Base-by-base conservation (phyloP, 2,113 vertebrate species). In the Trematocara marginatum region DNA sequence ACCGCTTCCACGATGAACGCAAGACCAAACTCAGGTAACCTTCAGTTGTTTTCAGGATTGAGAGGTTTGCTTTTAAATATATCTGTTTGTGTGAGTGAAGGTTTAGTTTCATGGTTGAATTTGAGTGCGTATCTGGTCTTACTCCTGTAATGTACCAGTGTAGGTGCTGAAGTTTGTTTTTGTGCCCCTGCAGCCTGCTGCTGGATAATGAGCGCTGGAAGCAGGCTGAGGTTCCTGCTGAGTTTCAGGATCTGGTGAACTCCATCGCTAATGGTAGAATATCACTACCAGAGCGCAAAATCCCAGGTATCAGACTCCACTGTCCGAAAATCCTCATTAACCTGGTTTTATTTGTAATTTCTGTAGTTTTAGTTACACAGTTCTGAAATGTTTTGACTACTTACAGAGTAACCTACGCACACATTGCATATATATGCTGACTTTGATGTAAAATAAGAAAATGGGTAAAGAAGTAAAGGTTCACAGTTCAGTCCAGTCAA, bases 131-230 rank as follows among this genome's bases (percentile, higher is more conserved):
- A 35, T 0, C 47, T 10, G 23, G 15, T 42, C 18, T 45, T 71
- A 23, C 38, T 71, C 20, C 11, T 42, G 38, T 69, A 42, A 2
- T 0, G 5, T n/a, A 69, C n/a, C 20, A 56, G 35, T 42, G 35
- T 26, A 11, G 42, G 5, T 79, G 16, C 3, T 45, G 38, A 47
- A 2, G 10, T 13, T 20, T 11, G 16, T 38, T 8, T 26, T 29
- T 18, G 6, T 80, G 38, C 57, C 6, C 7, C 34, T 34, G 40
- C 90, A 99, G 99, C 93, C 96, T 99, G 11, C 97, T 99, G 71
- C 89, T 99, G 93, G 99, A 99, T 86, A 99, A 98, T 0, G 99
- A 99, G 89, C 97, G 98, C 53, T 99, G 99, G 99, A 99, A 99
- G 66, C 99, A 99, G 95, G 99, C 98, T 1, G 99, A 99, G 83